Conservation (phyloP, 2,888 invertebrate genomes). For the Apodemia mormo region DNA sequence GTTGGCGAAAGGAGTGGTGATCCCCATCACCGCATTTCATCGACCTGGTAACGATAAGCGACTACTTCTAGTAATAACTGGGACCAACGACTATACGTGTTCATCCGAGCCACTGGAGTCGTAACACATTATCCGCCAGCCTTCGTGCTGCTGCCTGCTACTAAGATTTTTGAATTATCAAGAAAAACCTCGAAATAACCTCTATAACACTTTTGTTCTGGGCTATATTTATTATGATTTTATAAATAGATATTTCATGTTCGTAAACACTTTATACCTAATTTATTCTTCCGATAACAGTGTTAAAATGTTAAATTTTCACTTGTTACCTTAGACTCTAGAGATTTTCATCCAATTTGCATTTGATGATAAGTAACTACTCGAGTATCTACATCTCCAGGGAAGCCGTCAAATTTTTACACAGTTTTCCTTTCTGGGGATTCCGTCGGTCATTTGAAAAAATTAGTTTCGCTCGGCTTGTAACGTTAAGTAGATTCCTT, state of each 20-base stretch:
- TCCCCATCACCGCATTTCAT: too few relatives aligned
- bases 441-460: slow-evolving; percentile 29
- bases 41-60: too few relatives aligned
- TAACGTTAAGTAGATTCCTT: slow-evolving; percentile 4
- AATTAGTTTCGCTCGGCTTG: slow-evolving; percentile 26
- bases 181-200: too few relatives aligned
- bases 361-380: slow-evolving; percentile 40
- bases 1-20: too few relatives aligned
- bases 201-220: too few relatives aligned
- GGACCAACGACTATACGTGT: too few relatives aligned
- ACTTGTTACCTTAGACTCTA: slow-evolving; percentile 22
- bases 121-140: too few relatives aligned
- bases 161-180: too few relatives aligned
- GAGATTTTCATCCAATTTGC: slow-evolving; percentile 53
- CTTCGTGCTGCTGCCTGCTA: too few relatives aligned
- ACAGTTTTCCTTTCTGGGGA: slow-evolving; percentile 22
- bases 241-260: neutral
- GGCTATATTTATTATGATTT: too few relatives aligned
- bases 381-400: slow-evolving; percentile 27
- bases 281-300: neutral
- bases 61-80: too few relatives aligned
- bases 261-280: neutral
- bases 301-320: slow-evolving; percentile 15
- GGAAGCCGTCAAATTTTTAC: slow-evolving; percentile 29
- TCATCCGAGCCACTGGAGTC: too few relatives aligned